These are phyloP conservation scores for Chaetodon auriga DNA, from an alignment of 2,113 vertebrate species.

Conservation along the genomic window DNA sequence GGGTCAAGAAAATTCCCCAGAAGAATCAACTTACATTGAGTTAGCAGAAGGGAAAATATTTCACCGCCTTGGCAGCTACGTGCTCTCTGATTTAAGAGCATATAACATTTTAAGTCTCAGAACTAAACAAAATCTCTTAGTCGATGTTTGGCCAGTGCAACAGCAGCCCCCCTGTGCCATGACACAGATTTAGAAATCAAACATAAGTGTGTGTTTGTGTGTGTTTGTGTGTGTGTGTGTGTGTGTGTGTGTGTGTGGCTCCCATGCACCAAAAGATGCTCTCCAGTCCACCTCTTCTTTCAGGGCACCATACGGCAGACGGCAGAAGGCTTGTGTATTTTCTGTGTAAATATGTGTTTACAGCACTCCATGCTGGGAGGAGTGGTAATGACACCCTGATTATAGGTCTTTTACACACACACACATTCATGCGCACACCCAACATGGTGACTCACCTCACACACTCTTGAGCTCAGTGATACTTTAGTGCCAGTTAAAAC, in stretches of 20 bases:
- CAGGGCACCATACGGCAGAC: background rate
- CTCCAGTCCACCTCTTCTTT: constrained; percentile 37
- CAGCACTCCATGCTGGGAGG: constrained; percentile 12
- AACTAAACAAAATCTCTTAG: constrained; percentile 10
- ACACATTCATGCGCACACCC: constrained; percentile 10
- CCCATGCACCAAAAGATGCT: constrained; percentile 42
- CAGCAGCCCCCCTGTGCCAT: constrained; percentile 35
- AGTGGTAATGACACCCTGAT: constrained; percentile 52
- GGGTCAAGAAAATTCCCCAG: constrained; percentile 14
- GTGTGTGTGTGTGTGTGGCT: constrained; percentile 35
- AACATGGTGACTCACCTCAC: constrained; percentile 44
- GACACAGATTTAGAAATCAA: constrained; percentile 46
- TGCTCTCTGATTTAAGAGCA: background rate
- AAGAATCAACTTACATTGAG: background rate
- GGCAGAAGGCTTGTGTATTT: constrained; percentile 9
- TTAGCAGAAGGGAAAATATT: constrained; percentile 16
- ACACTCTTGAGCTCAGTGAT: constrained; percentile 21
- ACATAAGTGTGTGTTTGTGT: constrained; percentile 31
- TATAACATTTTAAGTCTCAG: constrained; percentile 14
- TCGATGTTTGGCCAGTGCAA: constrained; percentile 35
- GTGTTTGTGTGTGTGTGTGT: constrained; percentile 41
- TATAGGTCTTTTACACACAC: constrained; percentile 34
- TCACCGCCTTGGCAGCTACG: constrained; percentile 17
- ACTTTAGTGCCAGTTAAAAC: constrained; percentile 37
- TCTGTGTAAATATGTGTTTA: constrained; percentile 37